These are phyloP conservation scores for Melanaphis sacchari DNA, from an alignment of 1,140 invertebrate species.

Conservation along the genomic window DNA sequence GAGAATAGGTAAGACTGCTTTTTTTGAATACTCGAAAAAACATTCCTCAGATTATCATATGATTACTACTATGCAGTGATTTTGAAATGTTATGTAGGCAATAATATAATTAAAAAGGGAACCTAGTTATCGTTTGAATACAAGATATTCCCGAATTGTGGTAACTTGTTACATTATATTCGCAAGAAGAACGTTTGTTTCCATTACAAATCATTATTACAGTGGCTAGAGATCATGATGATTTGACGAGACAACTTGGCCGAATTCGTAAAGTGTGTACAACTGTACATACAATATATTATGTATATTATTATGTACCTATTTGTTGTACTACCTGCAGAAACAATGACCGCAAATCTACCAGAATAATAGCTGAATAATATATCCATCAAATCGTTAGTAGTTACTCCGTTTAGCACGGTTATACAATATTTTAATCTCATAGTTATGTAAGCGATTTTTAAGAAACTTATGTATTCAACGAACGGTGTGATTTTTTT, in stretches of 20 bases:
- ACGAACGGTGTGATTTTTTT: constrained; percentile 7
- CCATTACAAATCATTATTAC: background rate
- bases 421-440: constrained; percentile 6
- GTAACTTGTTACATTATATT: background rate
- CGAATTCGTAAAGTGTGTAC: background rate
- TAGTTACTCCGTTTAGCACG: background rate
- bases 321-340: background rate
- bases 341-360: background rate
- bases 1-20: too few species aligned
- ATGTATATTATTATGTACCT: background rate
- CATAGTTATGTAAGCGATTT: background rate
- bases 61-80: too few species aligned
- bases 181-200: background rate
- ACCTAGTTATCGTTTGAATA: background rate
- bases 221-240: background rate
- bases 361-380: background rate
- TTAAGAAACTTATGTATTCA: background rate
- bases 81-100: too few species aligned
- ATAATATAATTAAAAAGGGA: too few species aligned
- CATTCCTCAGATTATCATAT: too few species aligned
- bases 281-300: background rate
- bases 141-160: background rate
- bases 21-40: too few species aligned
- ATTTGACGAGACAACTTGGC: background rate
- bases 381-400: background rate